phyloP scores from a whole-genome alignment of 2,888 invertebrate genomes.

The Clunio marinus region DNA sequence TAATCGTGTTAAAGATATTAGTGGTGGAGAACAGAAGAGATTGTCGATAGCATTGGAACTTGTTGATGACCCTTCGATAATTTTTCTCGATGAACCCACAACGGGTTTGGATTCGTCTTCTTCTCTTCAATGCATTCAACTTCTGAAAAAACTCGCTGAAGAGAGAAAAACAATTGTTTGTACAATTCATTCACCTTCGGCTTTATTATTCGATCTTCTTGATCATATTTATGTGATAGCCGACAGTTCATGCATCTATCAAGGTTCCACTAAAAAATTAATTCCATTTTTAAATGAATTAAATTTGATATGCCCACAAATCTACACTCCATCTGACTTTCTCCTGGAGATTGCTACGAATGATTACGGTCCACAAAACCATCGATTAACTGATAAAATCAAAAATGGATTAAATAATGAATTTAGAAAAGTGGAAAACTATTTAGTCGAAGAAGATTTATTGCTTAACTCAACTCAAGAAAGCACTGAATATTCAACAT shows the following conservation, averaged over 20 bases:
- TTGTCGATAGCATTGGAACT: conserved; percentile 86
- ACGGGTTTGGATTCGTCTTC: conserved; percentile 78
- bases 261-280: conserved; percentile 70
- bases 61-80: conserved; percentile 84
- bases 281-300: conserved; percentile 70
- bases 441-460: neutral
- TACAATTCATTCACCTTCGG: conserved; percentile 82
- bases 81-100: conserved; percentile 78
- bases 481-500: conserved; percentile 50
- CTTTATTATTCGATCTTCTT: conserved; percentile 78
- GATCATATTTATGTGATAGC: conserved; percentile 82
- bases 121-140: conserved; percentile 73
- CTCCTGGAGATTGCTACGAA: conserved; percentile 68
- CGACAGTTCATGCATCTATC: conserved; percentile 73
- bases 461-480: neutral
- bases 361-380: conserved; percentile 59
- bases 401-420: conserved; percentile 56
- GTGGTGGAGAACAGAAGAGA: conserved; percentile 87
- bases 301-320: conserved; percentile 73
- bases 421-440: conserved; percentile 52
- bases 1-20: conserved; percentile 67
- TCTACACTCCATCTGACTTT: conserved; percentile 82
- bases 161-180: conserved; percentile 84
- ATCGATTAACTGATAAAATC: conserved; percentile 54
- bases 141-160: conserved; percentile 74